phyloP scores from a whole-genome alignment of 2,888 invertebrate genomes.

The Thalpophila matura region DNA sequence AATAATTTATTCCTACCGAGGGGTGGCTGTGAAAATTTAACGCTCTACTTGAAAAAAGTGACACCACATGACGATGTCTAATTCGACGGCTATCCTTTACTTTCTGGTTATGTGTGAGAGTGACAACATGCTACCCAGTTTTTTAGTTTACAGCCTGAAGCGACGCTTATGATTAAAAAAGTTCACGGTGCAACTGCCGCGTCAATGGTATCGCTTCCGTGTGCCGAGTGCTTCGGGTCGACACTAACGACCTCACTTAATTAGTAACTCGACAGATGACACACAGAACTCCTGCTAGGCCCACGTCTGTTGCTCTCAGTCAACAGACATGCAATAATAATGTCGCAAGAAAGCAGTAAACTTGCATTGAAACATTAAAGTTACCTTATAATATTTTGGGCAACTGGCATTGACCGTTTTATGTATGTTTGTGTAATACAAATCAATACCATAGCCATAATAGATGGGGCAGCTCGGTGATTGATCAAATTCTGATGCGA shows the following conservation, averaged over 20 bases:
- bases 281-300: slow-evolving; percentile 42
- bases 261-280: slow-evolving; percentile 71
- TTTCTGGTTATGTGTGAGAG: slow-evolving; percentile 66
- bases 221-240: slow-evolving; percentile 62
- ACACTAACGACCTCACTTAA: slow-evolving; percentile 71
- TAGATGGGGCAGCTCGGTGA: slow-evolving; percentile 34
- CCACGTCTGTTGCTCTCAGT: slow-evolving; percentile 44
- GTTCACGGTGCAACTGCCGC: slow-evolving; percentile 84
- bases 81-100: slow-evolving; percentile 74
- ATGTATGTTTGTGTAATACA: slow-evolving; percentile 16
- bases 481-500: slow-evolving; percentile 49
- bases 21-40: slow-evolving; percentile 88
- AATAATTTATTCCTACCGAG: slow-evolving; percentile 86
- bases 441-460: slow-evolving; percentile 41
- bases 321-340: slow-evolving; percentile 30
- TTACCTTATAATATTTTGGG: slow-evolving; percentile 21
- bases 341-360: slow-evolving; percentile 18
- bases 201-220: slow-evolving; percentile 75
- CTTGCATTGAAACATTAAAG: slow-evolving; percentile 16
- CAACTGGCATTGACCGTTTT: slow-evolving; percentile 8
- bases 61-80: slow-evolving; percentile 82
- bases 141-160: slow-evolving; percentile 80
- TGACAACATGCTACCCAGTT: slow-evolving; percentile 61
- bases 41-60: slow-evolving; percentile 82
- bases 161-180: slow-evolving; percentile 78